Evolutionary conservation across 2,888 invertebrate species (phyloP).

Genomic region (Macaria liturata): DNA sequence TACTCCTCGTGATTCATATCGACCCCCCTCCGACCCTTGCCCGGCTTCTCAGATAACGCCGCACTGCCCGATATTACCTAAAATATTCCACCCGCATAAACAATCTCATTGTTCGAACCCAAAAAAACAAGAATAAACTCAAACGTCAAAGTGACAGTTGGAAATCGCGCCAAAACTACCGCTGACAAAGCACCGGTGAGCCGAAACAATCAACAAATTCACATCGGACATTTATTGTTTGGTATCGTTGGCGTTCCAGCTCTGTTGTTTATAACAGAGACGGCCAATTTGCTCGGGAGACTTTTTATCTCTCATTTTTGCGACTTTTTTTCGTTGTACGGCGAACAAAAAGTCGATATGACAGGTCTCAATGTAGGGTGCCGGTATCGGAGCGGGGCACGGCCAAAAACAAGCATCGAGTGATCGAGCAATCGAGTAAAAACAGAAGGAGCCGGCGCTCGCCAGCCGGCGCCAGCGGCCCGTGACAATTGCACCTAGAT

Average conservation of each 20-base stretch:
- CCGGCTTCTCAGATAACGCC: conserved; percentile 64
- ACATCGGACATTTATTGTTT: conserved; percentile 80
- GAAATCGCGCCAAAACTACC: conserved; percentile 72
- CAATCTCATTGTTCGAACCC: conserved; percentile 37
- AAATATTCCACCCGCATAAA: conserved; percentile 35
- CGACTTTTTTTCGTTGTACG: conserved; percentile 67
- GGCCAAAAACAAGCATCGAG: conserved; percentile 74
- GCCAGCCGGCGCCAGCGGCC: conserved; percentile 50
- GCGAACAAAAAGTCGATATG: conserved; percentile 79
- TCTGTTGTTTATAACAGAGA: conserved; percentile 81
- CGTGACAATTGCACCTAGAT: conserved; percentile 79
- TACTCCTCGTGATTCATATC: conserved; percentile 82
- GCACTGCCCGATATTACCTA: conserved; percentile 34
- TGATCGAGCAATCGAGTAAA: conserved; percentile 77
- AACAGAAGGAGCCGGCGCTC: conserved; percentile 66
- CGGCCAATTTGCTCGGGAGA: conserved; percentile 80
- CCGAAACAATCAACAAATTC: conserved; percentile 78
- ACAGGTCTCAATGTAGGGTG: conserved; percentile 70
- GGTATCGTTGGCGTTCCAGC: conserved; percentile 78
- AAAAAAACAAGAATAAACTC: conserved; percentile 47
- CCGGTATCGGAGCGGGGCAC: conserved; percentile 70
- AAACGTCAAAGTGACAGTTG: conserved; percentile 65
- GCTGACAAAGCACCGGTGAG: conserved; percentile 63
- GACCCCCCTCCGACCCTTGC: conserved; percentile 55
- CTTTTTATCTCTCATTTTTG: conserved; percentile 70